Percentiles rank a stretch among this genome's conserved stretches.
Evolutionary conservation across 2,797 vertebrate species (phyloP).

Genomic region (Mastacembelus armatus): DNA sequence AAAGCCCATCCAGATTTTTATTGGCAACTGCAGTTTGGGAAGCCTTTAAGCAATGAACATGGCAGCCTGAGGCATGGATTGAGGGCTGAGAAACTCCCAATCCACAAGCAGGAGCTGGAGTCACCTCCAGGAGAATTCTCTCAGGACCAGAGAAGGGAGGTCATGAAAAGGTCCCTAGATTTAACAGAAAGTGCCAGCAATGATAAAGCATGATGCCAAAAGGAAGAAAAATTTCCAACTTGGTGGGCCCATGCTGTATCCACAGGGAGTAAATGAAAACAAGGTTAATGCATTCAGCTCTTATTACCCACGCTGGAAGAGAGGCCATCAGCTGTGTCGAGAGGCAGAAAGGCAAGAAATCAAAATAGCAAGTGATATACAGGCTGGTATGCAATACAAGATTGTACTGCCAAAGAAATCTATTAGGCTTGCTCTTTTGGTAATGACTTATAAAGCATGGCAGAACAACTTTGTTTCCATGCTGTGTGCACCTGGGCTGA

Average conservation of each 20-base stretch:
- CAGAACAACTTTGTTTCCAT: constrained; percentile 51
- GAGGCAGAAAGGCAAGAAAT: constrained; percentile 80
- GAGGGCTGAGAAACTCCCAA: constrained; percentile 55
- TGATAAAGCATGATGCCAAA: constrained; percentile 68
- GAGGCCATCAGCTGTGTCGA: constrained; percentile 73
- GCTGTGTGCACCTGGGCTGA: constrained; percentile 36
- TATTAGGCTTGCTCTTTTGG: constrained; percentile 62
- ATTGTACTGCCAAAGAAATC: constrained; percentile 59
- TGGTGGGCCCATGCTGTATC: constrained; percentile 66
- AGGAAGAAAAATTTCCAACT: constrained; percentile 63
- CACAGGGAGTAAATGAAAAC: constrained; percentile 85
- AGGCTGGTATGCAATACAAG: constrained; percentile 53
- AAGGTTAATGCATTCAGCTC: constrained; percentile 86
- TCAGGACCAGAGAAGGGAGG: constrained; percentile 59
- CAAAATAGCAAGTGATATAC: constrained; percentile 72
- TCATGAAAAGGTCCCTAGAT: constrained; percentile 64
- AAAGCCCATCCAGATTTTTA: constrained; percentile 49
- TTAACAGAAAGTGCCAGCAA: constrained; percentile 67
- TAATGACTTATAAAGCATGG: constrained; percentile 65
- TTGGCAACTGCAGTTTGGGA: constrained; percentile 58
- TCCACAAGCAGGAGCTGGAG: constrained; percentile 47
- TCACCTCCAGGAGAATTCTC: constrained; percentile 74
- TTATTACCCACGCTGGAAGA: constrained; percentile 80
- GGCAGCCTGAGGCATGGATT: constrained; percentile 65
- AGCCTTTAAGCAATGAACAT: constrained; percentile 66